A percentile compares a stretch with the other conserved stretches of the same genome.
phyloP scores from a whole-genome alignment of 2,888 invertebrate species.

The Strigamia crassipes region DNA sequence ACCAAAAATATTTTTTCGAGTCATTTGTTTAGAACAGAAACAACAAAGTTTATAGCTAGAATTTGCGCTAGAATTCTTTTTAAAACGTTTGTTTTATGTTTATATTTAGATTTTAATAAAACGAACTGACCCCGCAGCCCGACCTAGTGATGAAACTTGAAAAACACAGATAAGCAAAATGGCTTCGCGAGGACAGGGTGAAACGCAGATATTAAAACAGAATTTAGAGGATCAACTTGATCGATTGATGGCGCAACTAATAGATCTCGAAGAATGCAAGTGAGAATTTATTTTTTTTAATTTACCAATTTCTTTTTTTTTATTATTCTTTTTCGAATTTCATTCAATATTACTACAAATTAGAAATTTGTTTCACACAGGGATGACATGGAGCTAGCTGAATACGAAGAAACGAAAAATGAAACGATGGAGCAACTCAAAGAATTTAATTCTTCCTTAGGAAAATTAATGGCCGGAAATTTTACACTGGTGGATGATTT shows the following conservation, averaged over 20 bases:
- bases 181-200: constrained; percentile 65
- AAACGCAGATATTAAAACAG: constrained; percentile 68
- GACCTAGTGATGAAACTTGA: not conserved
- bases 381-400: constrained; percentile 67
- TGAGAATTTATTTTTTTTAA: constrained; percentile 56
- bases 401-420: constrained; percentile 71
- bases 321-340: not conserved
- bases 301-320: not conserved
- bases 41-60: not conserved
- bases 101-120: not conserved
- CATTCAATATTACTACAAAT: not conserved
- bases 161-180: constrained; percentile 54
- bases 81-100: not conserved
- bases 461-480: constrained; percentile 69
- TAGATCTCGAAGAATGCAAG: constrained; percentile 73
- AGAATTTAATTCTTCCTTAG: constrained; percentile 69
- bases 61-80: not conserved
- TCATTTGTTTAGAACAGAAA: not conserved
- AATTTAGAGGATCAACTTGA: constrained; percentile 72
- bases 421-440: constrained; percentile 73
- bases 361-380: constrained; percentile 58
- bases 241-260: constrained; percentile 70
- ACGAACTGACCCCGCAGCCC: not conserved
- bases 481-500: constrained; percentile 70
- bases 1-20: not conserved